Evolutionary conservation across 2,797 vertebrate genomes (phyloP).

Genomic region (Acrossocheilus fasciatus): DNA sequence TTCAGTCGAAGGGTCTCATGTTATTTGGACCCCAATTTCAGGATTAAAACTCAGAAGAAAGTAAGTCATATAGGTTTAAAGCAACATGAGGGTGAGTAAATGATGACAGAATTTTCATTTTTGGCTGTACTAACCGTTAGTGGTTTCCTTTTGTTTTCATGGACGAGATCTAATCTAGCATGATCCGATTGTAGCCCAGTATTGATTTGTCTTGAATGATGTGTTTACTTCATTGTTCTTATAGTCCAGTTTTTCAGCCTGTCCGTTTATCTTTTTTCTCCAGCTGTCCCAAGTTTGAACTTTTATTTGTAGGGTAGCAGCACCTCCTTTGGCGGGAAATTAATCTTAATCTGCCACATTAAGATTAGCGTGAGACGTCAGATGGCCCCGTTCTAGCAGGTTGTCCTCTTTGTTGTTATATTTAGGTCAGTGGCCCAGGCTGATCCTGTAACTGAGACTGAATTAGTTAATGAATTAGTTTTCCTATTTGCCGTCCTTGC

Average conservation of each 20-base stretch:
- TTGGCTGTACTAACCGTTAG: not conserved
- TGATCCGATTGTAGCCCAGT: slow-evolving; percentile 46
- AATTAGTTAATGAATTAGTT: slow-evolving; percentile 52
- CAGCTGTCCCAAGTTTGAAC: slow-evolving; percentile 9
- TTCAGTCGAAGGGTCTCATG: not conserved
- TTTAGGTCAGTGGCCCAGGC: slow-evolving; percentile 77
- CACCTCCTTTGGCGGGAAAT: slow-evolving; percentile 66
- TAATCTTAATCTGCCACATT: slow-evolving; percentile 78
- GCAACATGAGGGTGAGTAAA: not conserved
- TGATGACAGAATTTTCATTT: not conserved
- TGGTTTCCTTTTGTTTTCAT: slow-evolving; percentile 7
- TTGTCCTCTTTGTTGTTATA: slow-evolving; percentile 77
- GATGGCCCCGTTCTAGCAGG: slow-evolving; percentile 75
- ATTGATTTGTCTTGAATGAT: slow-evolving; percentile 33
- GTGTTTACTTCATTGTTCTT: slow-evolving; percentile 18
- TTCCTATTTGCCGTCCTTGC: slow-evolving; percentile 8
- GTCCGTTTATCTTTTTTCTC: slow-evolving; percentile 40
- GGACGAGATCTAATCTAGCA: slow-evolving; percentile 28
- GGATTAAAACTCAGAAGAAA: not conserved
- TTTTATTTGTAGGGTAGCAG: slow-evolving; percentile 40
- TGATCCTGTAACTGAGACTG: slow-evolving; percentile 71
- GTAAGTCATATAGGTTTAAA: not conserved
- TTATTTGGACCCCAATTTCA: not conserved
- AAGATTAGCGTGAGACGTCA: slow-evolving; percentile 80
- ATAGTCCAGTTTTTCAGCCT: slow-evolving; percentile 4